Percentiles rank a stretch among this genome's conserved stretches.
phyloP scores from a whole-genome alignment of 2,888 invertebrate species.

The Leptura quadrifasciata region DNA sequence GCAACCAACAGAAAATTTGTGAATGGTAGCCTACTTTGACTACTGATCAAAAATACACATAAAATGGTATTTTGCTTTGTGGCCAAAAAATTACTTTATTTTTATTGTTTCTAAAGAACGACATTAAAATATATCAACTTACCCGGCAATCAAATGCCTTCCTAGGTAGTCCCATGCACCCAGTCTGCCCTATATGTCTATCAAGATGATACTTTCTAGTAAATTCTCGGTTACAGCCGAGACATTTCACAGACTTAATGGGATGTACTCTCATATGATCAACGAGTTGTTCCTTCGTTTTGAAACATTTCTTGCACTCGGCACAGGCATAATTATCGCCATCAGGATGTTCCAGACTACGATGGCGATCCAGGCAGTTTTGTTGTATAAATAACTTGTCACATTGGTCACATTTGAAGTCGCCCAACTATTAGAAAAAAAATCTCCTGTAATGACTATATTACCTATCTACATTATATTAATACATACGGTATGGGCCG shows the following conservation, averaged over 20 bases:
- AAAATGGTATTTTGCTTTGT: no score
- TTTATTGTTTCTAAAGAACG: no score
- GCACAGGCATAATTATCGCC: slow-evolving; percentile 78
- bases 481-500: slow-evolving; percentile 75
- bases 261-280: slow-evolving; percentile 83
- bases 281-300: slow-evolving; percentile 78
- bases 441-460: not conserved
- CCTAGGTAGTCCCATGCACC: slow-evolving; percentile 78
- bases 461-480: not conserved
- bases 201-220: slow-evolving; percentile 86
- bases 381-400: slow-evolving; percentile 84
- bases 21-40: no score
- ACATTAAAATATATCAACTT: slow-evolving; percentile 55
- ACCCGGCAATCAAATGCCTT: slow-evolving; percentile 78
- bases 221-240: slow-evolving; percentile 82
- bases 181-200: slow-evolving; percentile 81
- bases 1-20: no score
- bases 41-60: no score
- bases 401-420: slow-evolving; percentile 78
- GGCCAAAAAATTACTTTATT: no score
- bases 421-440: slow-evolving; percentile 72
- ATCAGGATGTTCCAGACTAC: slow-evolving; percentile 82
- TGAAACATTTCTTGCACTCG: slow-evolving; percentile 82
- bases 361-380: slow-evolving; percentile 80
- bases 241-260: slow-evolving; percentile 80